Base-by-base conservation (phyloP, 2,888 invertebrate species). In the Rotaria sp. region DNA sequence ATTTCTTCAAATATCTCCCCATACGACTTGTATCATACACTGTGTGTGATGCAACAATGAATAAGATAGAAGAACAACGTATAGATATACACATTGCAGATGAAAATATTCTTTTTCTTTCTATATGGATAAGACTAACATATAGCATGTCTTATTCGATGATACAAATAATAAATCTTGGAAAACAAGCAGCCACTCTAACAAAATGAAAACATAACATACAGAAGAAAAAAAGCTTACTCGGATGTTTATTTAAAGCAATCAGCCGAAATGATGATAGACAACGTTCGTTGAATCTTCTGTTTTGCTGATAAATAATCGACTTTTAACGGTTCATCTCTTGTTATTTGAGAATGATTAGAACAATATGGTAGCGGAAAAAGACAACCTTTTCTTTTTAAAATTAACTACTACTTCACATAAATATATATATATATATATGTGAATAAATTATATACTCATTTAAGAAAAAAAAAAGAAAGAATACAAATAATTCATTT, bases 201-300 rank as follows among this genome's bases (percentile, higher is more conserved):
- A 30, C 57, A 59, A 59, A 59, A 59, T 59, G 57, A 59, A 59
- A 59, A 59, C 57, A 59, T 59, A 59, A 59, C 57, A 59, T n/a
- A 59, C n/a, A 59, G 57, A 59, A 26, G 26, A 55, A 26, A 30
- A 59, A 59, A 59, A 30, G 30, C 57, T 59, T 59, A 59, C n/a
- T 30, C 57, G 57, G 5, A 59, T 59, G 57, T 59, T 59, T 59
- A 59, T 59, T 59, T 30, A 59, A 59, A 59, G n/a, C 57, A 59
- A n/a, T 59, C 57, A 59, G 26, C 13, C 57, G 57, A 59, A 59
- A 11, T 59, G 57, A 59, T 59, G 57, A 59, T 59, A 26, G 57
- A 30, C 57, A 59, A 30, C 30, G 30, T 59, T 59, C 57, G 57
- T 13, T 59, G 57, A 26, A 30, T 59, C n/a, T 59, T 59, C 57